Conservation (phyloP, 2,797 vertebrate species). For the Psittacula derbiana region DNA sequence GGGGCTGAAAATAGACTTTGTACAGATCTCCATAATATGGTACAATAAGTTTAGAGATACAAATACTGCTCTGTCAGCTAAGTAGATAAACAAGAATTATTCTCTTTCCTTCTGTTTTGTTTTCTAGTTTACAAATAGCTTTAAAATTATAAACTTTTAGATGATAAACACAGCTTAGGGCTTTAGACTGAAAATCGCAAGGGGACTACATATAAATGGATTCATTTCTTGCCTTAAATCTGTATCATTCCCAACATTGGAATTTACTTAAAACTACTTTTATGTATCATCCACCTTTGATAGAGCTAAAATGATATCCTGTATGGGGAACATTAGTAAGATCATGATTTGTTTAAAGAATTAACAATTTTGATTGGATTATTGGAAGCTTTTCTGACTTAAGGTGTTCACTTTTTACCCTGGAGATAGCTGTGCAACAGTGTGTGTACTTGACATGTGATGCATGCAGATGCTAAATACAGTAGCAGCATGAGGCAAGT, state of each 20-base stretch:
- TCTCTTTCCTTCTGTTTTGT: neutral
- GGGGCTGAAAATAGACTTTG: neutral
- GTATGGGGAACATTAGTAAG: neutral
- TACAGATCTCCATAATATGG: neutral
- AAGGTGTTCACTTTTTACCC: conserved; percentile 78
- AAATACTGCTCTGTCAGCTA: neutral
- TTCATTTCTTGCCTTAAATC: neutral
- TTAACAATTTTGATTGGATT: neutral
- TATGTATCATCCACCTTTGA: neutral
- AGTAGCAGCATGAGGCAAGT: conserved; percentile 91
- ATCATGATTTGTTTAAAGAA: neutral
- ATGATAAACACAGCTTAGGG: neutral
- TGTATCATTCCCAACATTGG: neutral
- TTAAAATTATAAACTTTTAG: neutral
- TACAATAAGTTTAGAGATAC: neutral
- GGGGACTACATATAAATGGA: neutral
- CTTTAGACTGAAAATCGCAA: neutral
- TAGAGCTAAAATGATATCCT: neutral
- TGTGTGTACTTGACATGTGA: conserved; percentile 84
- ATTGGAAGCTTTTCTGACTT: conserved; percentile 35
- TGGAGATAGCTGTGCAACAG: conserved; percentile 77
- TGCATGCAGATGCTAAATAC: conserved; percentile 90
- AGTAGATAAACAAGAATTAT: neutral
- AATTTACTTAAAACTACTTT: neutral
- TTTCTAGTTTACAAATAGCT: neutral